These are phyloP conservation scores for Rhagoletis zephyria DNA, from an alignment of 1,140 invertebrate species.

Conservation along the genomic window DNA sequence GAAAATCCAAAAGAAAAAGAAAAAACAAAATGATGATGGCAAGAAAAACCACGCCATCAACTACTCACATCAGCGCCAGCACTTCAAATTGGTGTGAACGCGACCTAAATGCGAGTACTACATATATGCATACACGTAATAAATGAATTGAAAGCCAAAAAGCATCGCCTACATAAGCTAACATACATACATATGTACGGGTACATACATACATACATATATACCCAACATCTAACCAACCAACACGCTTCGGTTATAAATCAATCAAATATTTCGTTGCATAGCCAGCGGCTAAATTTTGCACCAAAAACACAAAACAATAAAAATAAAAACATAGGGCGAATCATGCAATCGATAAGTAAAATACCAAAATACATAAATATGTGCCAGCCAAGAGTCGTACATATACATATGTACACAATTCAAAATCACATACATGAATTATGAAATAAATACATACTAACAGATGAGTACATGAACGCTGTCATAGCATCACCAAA, in stretches of 20 bases:
- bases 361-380: background rate
- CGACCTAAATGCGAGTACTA: constrained; percentile 11
- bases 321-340: background rate
- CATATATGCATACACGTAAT: background rate
- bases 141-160: constrained; percentile 5
- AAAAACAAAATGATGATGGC: background rate
- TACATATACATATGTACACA: background rate
- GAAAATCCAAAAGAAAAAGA: too few species aligned
- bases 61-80: background rate
- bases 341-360: background rate
- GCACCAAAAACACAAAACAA: background rate
- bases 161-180: background rate
- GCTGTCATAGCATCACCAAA: constrained; percentile 9
- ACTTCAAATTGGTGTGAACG: constrained; percentile 19
- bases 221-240: background rate
- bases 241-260: constrained; percentile 52
- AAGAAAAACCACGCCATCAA: background rate
- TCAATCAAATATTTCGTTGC: constrained; percentile 52
- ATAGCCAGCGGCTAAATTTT: constrained; percentile 47
- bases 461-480: background rate
- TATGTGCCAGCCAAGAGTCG: constrained; percentile 14
- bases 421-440: background rate
- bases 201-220: too few species aligned
- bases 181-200: too few species aligned
- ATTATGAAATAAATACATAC: background rate